Base-by-base conservation (phyloP, 2,888 invertebrate genomes). In the Cylindroiulus punctatus region DNA sequence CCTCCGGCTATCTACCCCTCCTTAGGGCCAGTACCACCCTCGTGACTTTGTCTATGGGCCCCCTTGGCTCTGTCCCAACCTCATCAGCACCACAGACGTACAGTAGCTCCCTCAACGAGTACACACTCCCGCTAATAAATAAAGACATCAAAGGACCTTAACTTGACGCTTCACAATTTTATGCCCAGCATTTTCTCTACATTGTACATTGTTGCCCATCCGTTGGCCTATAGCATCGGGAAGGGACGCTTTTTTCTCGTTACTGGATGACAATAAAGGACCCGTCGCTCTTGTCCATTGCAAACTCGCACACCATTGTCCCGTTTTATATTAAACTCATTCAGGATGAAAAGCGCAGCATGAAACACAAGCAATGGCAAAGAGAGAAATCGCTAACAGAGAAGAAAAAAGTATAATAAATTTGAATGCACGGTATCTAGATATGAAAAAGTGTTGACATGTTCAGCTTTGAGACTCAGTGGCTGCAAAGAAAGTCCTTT, bases 341-440 rank as follows among this genome's bases (percentile, higher is more conserved):
- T 52, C 84, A 84, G n/a, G 47, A 52, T 84, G 52, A 84, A 84
- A 84, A 84, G 84, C 84, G 84, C 84, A 84, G 84, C 57, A 32
- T 52, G 84, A 84, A 36, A 57, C 84, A 84, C 42, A 84, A 52
- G 84, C 76, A 76, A 30, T 76, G 76, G 76, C 76, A 76, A 76
- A 76, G 76, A 76, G 76, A 76, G 76, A 76, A 76, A 76, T 76
- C 76, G 76, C 30, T 76, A 14, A 4, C 19, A 7, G 76, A 12
- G 5, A 2, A 30, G 30, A 76, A 76, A 76, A 76, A 76, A 76
- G 76, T 30, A 76, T 76, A 76, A 76, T 76, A 76, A 76, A 76
- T 76, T 76, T 76, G 76, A 76, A 76, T 76, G 76, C 76, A 26
- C 17, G 76, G 30, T 76, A 76, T 76, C 76, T 30, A 76, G 76